Base-by-base conservation (phyloP, 2,888 invertebrate genomes). In the Lucinisca nassula region DNA sequence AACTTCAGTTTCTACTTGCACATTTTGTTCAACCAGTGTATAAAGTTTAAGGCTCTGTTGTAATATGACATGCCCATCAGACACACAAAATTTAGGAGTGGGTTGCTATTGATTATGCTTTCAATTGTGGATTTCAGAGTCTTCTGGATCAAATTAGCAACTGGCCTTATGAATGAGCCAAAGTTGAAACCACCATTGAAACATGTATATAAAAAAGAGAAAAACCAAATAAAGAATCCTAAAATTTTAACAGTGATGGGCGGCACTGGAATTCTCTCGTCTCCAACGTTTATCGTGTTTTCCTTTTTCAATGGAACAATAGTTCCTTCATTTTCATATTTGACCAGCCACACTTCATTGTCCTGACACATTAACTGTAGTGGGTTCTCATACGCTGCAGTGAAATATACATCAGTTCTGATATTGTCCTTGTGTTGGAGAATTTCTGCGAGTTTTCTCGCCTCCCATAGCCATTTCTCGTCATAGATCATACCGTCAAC, bases 311-410 rank as follows among this genome's bases (percentile, higher is more conserved):
- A 35, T 3, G 67, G 67, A 67, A 67, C 67, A 21, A 67, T 67
- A 12, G 35, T 21, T 35, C 67, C 67, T 35, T 67, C 67, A 21
- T 35, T 67, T 17, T 85, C 83, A 37, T 77, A 85, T 45, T 85
- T 85, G 21, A 88, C 40, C 27, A 88, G 78, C 88, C 88, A 88
- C 3, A 88, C 75, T 73, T 88, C 88, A 35, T 83, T 85, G n/a
- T 58, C 58, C 3, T 76, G 45, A 38, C 79, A 76, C 12, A 83
- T 58, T 17, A 88, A 79, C 27, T 88, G 88, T 37, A 85, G 85
- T 0, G 88, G 88, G 67, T 82, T 88, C 72, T 85, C 80, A 49
- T 85, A 88, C 0, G 78, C 79, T 10, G 88, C 88, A 6, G 88
- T 88, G 40, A 88, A 72, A 58, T 85, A 88, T 35, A 79, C 77